Evolutionary conservation across 1,140 invertebrate genomes (phyloP).

Genomic region (Pseudobourletiella spinata): DNA sequence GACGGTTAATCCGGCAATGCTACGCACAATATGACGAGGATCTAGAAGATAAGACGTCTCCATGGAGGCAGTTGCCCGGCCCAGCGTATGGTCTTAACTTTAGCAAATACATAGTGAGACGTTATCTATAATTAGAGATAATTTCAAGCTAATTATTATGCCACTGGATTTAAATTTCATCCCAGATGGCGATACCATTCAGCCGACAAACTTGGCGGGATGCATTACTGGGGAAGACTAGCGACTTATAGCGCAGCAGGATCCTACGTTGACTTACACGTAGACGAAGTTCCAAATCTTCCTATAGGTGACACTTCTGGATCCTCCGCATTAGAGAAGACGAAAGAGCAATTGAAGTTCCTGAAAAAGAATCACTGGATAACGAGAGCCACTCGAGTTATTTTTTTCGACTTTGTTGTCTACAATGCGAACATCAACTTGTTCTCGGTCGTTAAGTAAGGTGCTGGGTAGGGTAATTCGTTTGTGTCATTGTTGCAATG

Average conservation of each 20-base stretch:
- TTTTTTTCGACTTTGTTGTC: conserved; percentile 63
- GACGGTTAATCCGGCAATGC: conserved; percentile 50
- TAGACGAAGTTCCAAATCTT: conserved; percentile 35
- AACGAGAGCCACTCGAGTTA: conserved; percentile 52
- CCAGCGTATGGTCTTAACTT: not conserved
- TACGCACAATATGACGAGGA: conserved; percentile 48
- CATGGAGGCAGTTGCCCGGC: conserved; percentile 1
- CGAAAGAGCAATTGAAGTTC: no score
- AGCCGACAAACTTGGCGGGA: no score
- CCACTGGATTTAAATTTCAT: no score
- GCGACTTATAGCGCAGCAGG: conserved; percentile 51
- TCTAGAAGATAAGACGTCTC: conserved; percentile 46
- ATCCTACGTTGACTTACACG: conserved; percentile 43
- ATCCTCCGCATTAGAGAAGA: no score
- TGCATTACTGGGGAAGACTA: conserved; percentile 48
- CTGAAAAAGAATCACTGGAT: conserved; percentile 59
- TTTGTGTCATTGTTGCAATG: no score
- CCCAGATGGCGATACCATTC: no score
- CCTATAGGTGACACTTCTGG: no score
- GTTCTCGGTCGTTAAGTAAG: conserved; percentile 58
- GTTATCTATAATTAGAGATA: no score
- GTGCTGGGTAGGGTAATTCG: no score
- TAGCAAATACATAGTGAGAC: no score
- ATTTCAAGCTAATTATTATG: no score
- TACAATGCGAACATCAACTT: conserved; percentile 69